Percentiles rank a stretch among this genome's conserved stretches.
Conservation (phyloP, 1,140 invertebrate genomes). For the Anoplolepis gracilipes region DNA sequence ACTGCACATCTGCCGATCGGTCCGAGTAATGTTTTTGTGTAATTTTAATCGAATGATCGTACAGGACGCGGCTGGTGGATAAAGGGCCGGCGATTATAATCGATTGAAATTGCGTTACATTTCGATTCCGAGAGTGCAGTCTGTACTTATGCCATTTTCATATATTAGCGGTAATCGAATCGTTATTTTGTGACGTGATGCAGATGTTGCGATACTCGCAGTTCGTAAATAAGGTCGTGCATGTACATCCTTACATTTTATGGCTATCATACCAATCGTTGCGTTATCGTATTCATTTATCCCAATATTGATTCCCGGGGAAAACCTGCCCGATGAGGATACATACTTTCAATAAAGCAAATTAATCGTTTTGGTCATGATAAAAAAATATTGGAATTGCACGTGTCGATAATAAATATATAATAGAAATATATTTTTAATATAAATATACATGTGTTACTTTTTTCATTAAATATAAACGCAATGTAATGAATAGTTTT, state of each 20-base stretch:
- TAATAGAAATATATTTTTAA: neutral
- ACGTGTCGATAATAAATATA: neutral
- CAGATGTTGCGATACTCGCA: constrained; percentile 32
- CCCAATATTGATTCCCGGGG: constrained; percentile 1
- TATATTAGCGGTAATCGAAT: constrained; percentile 64
- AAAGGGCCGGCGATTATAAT: constrained; percentile 44
- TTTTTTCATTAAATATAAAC: constrained; percentile 5
- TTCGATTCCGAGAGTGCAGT: constrained; percentile 32
- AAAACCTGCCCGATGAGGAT: constrained; percentile 16
- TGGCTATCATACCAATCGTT: constrained; percentile 1
- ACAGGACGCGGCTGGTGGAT: constrained; percentile 48
- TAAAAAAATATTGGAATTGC: neutral
- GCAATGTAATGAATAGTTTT: neutral
- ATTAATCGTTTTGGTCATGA: neutral
- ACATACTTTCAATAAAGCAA: neutral
- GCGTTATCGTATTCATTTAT: constrained; percentile 31
- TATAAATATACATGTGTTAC: no score
- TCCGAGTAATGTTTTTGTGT: constrained; percentile 56
- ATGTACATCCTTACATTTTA: constrained; percentile 32
- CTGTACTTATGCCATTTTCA: constrained; percentile 64
- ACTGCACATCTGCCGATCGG: constrained; percentile 59
- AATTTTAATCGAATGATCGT: constrained; percentile 74
- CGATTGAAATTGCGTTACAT: constrained; percentile 65
- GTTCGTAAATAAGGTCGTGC: constrained; percentile 6
- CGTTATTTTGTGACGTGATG: constrained; percentile 29